These are phyloP conservation scores for Trachelus iudaicus DNA, from an alignment of 2,888 invertebrate species.

Conservation along the genomic window DNA sequence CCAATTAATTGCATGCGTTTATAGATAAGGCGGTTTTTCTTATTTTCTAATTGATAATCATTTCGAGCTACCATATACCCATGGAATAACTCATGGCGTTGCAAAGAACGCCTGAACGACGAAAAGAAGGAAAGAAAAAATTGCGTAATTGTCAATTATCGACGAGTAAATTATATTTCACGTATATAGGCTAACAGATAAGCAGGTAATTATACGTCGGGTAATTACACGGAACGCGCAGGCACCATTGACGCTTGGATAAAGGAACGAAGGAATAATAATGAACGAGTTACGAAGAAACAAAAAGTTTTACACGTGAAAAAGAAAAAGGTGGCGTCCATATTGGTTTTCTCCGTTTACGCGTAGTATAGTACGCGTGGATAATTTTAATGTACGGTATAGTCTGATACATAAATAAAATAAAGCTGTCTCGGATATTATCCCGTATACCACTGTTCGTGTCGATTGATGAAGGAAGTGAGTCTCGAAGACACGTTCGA, in stretches of 20 bases:
- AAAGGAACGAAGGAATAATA: background rate
- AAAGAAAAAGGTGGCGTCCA: background rate
- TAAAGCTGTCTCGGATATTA: background rate
- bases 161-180: conserved; percentile 34
- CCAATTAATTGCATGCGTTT: background rate
- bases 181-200: conserved; percentile 35
- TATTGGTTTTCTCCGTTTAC: background rate
- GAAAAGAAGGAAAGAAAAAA: conserved; percentile 16
- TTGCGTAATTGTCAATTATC: conserved; percentile 48
- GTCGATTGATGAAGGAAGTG: conserved; percentile 28
- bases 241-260: background rate
- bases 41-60: background rate
- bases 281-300: background rate
- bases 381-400: background rate
- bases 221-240: conserved; percentile 25
- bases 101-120: background rate
- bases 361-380: background rate
- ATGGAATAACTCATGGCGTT: background rate
- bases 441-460: background rate
- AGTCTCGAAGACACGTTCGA: conserved; percentile 13
- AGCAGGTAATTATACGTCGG: conserved; percentile 37
- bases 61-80: background rate
- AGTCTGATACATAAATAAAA: background rate
- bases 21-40: background rate
- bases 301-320: background rate